These are phyloP conservation scores for Vultur gryphus DNA, from an alignment of 2,797 vertebrate genomes.

Conservation along the genomic window DNA sequence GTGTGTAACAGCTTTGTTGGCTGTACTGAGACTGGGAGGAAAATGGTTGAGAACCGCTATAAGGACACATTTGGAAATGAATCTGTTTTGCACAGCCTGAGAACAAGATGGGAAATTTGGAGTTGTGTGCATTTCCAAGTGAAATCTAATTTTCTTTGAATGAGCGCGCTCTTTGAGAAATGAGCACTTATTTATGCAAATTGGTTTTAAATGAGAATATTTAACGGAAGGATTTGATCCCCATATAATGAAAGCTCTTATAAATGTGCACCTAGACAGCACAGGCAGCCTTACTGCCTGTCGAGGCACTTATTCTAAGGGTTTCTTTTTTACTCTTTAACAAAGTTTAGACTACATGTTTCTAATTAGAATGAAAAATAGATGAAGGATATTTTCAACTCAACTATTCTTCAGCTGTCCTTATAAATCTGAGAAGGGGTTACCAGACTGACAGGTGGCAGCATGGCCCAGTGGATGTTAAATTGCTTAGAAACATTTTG, in stretches of 20 bases:
- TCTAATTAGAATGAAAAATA: slow-evolving; percentile 32
- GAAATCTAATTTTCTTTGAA: slow-evolving; percentile 48
- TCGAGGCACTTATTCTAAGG: slow-evolving; percentile 14
- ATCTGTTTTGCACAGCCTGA: neutral
- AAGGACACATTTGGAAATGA: neutral
- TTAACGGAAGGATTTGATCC: slow-evolving; percentile 58
- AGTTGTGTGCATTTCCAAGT: slow-evolving; percentile 11
- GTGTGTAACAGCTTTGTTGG: neutral
- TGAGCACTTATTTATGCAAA: slow-evolving; percentile 68
- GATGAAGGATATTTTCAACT: slow-evolving; percentile 19
- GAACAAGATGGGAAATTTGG: neutral
- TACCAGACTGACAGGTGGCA: slow-evolving; percentile 42
- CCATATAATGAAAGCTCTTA: slow-evolving; percentile 48
- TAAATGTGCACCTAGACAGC: slow-evolving; percentile 39
- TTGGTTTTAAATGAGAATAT: slow-evolving; percentile 73
- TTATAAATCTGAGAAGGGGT: neutral
- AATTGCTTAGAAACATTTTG: slow-evolving; percentile 32
- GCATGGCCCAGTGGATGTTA: slow-evolving; percentile 5
- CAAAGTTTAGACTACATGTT: neutral
- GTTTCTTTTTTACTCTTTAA: neutral
- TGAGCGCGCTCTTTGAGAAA: slow-evolving; percentile 38
- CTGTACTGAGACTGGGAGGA: neutral
- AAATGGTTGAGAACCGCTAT: neutral
- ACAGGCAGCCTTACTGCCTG: neutral
- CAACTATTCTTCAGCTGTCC: neutral